phyloP scores from a whole-genome alignment of 2,797 vertebrate species.

The Schizopygopsis pylzovi region DNA sequence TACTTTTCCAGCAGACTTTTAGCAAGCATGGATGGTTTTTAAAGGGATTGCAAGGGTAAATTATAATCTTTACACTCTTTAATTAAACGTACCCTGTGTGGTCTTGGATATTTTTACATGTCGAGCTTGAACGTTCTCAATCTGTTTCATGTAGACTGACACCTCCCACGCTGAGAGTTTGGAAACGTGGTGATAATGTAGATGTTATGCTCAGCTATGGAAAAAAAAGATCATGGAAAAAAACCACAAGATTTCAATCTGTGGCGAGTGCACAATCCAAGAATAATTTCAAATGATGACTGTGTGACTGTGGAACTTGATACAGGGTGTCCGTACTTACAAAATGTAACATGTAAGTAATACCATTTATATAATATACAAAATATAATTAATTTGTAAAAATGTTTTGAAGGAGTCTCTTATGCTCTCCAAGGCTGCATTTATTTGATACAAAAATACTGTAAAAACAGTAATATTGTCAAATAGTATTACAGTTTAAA shows the following conservation, averaged over 20 bases:
- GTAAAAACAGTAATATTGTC: background rate
- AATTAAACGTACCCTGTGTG: slow-evolving; percentile 54
- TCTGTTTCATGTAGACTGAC: slow-evolving; percentile 29
- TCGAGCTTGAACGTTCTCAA: slow-evolving; percentile 47
- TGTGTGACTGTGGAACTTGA: background rate
- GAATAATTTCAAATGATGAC: slow-evolving; percentile 11
- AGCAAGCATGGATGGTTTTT: slow-evolving; percentile 36
- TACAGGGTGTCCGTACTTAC: background rate
- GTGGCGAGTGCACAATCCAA: slow-evolving; percentile 1
- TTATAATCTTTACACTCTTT: slow-evolving; percentile 49
- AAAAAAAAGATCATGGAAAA: slow-evolving; percentile 14
- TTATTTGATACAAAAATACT: background rate
- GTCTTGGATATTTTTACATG: slow-evolving; percentile 59
- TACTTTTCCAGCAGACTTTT: slow-evolving; percentile 47
- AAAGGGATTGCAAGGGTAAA: slow-evolving; percentile 35
- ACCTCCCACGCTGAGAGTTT: slow-evolving; percentile 22
- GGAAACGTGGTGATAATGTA: slow-evolving; percentile 17
- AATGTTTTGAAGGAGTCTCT: background rate
- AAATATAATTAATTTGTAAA: background rate
- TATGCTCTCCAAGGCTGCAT: background rate
- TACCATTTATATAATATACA: background rate
- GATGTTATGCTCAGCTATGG: background rate
- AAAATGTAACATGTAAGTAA: background rate
- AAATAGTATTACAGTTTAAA: background rate
- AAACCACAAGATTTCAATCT: slow-evolving; percentile 21